These are phyloP conservation scores for Molossus alvarezi DNA, from an alignment of 2,797 vertebrate genomes.

Conservation along the genomic window DNA sequence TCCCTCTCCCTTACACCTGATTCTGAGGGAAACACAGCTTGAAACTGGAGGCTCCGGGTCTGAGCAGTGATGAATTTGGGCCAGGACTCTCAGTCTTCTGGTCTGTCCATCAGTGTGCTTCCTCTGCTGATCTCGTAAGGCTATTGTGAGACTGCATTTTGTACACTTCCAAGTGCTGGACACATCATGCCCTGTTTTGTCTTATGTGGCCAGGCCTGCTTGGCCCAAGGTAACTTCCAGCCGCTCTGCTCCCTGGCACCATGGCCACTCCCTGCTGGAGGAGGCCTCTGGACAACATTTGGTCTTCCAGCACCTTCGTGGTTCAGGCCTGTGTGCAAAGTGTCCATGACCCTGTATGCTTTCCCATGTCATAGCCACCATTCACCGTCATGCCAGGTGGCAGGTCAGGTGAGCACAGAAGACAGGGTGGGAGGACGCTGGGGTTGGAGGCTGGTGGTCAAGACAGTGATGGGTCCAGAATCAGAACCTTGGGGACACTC, in stretches of 20 bases:
- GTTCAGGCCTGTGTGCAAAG: neutral
- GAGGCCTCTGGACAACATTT: accelerated
- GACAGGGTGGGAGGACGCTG: neutral
- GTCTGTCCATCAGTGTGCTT: too few species aligned
- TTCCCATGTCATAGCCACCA: accelerated
- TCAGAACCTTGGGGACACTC: neutral
- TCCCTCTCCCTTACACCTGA: neutral
- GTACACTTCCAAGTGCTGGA: accelerated
- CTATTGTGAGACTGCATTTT: accelerated
- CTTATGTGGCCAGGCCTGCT: neutral
- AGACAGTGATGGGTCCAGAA: neutral
- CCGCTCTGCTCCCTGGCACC: neutral
- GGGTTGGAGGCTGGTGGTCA: neutral
- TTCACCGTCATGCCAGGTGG: accelerated
- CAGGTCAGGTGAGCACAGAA: neutral
- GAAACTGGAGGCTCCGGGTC: neutral
- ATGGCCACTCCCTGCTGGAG: neutral
- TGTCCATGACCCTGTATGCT: accelerated
- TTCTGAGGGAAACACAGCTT: neutral
- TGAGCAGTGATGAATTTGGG: neutral
- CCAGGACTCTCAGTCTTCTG: neutral
- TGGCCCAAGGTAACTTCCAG: neutral
- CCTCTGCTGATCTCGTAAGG: neutral
- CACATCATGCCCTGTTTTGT: accelerated
- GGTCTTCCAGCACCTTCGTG: neutral